A percentile compares a stretch with the other conserved stretches of the same genome.
Conservation (phyloP, 2,888 invertebrate genomes). For the Morpho deidamia region DNA sequence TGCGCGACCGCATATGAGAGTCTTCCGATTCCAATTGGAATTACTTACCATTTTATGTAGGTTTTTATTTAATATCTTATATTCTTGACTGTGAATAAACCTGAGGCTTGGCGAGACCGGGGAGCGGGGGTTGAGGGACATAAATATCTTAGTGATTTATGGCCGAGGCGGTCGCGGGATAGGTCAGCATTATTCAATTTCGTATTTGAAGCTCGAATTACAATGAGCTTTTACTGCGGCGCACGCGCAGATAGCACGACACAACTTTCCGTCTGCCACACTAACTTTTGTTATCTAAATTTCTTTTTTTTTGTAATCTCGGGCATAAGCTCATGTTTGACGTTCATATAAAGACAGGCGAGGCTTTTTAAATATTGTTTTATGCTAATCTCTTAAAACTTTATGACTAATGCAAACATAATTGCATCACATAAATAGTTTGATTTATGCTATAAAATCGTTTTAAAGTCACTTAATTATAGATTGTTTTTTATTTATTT, state of each 20-base stretch:
- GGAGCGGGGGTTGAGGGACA: constrained; percentile 63
- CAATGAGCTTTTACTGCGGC: constrained; percentile 75
- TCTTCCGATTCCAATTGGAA: constrained; percentile 67
- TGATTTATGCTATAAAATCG: constrained; percentile 44
- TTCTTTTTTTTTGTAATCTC: constrained; percentile 46
- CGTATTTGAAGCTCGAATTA: constrained; percentile 76
- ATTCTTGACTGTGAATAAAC: constrained; percentile 65
- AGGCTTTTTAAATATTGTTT: constrained; percentile 7
- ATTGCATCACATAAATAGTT: constrained; percentile 14
- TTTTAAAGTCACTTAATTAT: constrained; percentile 72
- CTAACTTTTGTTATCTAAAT: constrained; percentile 54
- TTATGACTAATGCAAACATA: constrained; percentile 14
- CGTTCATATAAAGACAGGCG: constrained; percentile 18
- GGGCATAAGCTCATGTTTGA: constrained; percentile 44
- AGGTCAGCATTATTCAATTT: constrained; percentile 79
- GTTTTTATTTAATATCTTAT: constrained; percentile 76
- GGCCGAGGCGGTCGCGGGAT: constrained; percentile 75
- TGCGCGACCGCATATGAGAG: constrained; percentile 52
- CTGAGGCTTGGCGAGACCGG: constrained; percentile 42
- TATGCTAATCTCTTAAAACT: constrained; percentile 3
- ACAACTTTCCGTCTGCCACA: constrained; percentile 48
- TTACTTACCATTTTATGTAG: constrained; percentile 73
- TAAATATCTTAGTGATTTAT: constrained; percentile 78
- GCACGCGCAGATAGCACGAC: constrained; percentile 64
- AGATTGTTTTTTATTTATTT: constrained; percentile 73